These are phyloP conservation scores for Calameuta pallipes DNA, from an alignment of 2,888 invertebrate species.

Conservation along the genomic window DNA sequence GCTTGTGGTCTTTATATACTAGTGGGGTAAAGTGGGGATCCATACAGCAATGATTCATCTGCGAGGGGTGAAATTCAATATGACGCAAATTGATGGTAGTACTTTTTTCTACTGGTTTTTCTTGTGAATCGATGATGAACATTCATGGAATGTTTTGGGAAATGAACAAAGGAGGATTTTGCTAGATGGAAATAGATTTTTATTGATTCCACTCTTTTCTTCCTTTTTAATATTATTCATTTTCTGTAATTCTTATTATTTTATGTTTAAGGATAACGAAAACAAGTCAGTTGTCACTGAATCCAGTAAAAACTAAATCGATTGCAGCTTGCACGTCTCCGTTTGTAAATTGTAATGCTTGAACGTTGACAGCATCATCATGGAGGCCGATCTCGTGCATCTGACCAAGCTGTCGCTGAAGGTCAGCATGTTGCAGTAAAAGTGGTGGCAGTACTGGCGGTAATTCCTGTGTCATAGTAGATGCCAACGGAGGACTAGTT, in stretches of 20 bases:
- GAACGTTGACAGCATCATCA: constrained; percentile 85
- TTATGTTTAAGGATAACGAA: neutral
- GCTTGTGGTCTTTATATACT: neutral
- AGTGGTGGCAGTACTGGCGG: constrained; percentile 39
- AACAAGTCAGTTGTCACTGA: constrained; percentile 51
- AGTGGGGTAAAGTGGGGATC: neutral
- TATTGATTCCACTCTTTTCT: neutral
- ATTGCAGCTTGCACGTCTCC: constrained; percentile 94
- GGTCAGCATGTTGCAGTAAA: constrained; percentile 42
- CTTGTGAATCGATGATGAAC: neutral
- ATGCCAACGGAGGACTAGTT: constrained; percentile 22
- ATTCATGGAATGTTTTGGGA: neutral
- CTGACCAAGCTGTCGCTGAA: constrained; percentile 74
- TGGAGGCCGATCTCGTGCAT: constrained; percentile 93
- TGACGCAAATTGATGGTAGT: neutral
- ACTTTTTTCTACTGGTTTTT: neutral
- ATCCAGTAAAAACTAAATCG: constrained; percentile 84
- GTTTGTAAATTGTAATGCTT: constrained; percentile 82
- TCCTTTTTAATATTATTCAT: neutral
- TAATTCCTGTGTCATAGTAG: constrained; percentile 27
- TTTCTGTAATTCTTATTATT: neutral
- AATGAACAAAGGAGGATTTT: neutral
- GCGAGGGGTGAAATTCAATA: neutral
- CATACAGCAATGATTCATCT: neutral
- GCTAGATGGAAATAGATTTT: neutral